Evolutionary conservation across 2,113 vertebrate genomes (phyloP).

Genomic region (Entelurus aequoreus): DNA sequence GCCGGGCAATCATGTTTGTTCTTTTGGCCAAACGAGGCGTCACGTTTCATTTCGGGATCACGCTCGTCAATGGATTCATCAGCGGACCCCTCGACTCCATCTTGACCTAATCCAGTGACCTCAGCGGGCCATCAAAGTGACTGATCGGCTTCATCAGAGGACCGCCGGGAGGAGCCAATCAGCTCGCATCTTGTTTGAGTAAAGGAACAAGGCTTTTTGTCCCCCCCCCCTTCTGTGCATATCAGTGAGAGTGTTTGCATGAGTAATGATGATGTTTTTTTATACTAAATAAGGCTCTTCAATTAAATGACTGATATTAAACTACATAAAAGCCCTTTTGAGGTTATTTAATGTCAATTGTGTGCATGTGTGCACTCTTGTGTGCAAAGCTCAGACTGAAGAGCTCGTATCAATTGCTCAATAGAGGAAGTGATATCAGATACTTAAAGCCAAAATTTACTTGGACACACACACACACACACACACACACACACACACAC

Average conservation of each 20-base stretch:
- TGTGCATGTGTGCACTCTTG: slow-evolving; percentile 9
- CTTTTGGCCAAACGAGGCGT: slow-evolving; percentile 37
- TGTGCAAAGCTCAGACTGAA: slow-evolving; percentile 41
- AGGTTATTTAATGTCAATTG: neutral
- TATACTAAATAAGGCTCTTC: too few relatives aligned
- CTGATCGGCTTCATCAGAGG: slow-evolving; percentile 53
- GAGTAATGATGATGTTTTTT: slow-evolving; percentile 28
- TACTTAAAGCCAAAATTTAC: slow-evolving; percentile 70
- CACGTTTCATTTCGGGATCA: slow-evolving; percentile 45
- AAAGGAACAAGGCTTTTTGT: slow-evolving; percentile 28
- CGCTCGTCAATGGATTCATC: slow-evolving; percentile 50
- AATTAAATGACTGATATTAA: neutral
- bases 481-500: slow-evolving; percentile 12
- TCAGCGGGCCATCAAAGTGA: slow-evolving; percentile 57
- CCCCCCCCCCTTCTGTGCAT: slow-evolving; percentile 2
- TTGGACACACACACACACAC: slow-evolving; percentile 59
- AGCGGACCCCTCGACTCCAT: slow-evolving; percentile 33
- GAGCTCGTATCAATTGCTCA: slow-evolving; percentile 58
- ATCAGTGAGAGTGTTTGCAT: slow-evolving; percentile 21
- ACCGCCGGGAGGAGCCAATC: slow-evolving; percentile 60
- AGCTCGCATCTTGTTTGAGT: slow-evolving; percentile 47
- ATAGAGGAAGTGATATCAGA: slow-evolving; percentile 70
- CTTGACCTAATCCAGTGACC: slow-evolving; percentile 44
- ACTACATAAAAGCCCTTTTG: neutral
- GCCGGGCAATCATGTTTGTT: slow-evolving; percentile 22